Base-by-base conservation (phyloP, 2,113 vertebrate species). In the Malurus melanocephalus region DNA sequence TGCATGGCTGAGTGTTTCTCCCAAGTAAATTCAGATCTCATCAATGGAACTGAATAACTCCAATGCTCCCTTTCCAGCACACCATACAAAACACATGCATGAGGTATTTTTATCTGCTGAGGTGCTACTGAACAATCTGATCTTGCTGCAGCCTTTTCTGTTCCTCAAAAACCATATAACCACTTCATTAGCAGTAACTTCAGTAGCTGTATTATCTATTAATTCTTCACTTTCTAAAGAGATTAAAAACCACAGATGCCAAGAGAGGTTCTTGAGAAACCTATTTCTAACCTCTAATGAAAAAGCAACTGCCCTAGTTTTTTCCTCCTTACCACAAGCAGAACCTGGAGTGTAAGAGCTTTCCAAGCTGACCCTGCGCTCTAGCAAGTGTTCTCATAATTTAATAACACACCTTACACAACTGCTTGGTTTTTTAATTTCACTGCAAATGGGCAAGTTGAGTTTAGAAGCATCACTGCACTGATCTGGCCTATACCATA, bases 161-260 rank as follows among this genome's bases (percentile, higher is more conserved):
- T 52, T 60, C 61, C 57, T 71, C 72, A 11, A 33, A 86, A 94
- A 91, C 71, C 86, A 88, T 30, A 1, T 55, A 91, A 90, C 24
- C 61, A 43, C 42, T 75, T 65, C 72, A 86, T 77, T 78, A 83
- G 49, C 23, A 13, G 35, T 33, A 72, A 53, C 64, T 85, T 77
- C 42, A 81, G 61, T 5, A 85, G 55, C 55, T 62, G 5, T 49
- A 42, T 52, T 55, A 88, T 69, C 59, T 73, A 86, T 11, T 72
- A 90, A 53, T 32, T 60, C 65, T 76, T 68, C 27, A 20, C 53
- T 73, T 88, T 78, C 15, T 72, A 60, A 59, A 77, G 53, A 92
- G 69, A 78, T 83, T 84, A 75, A 81, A 94, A 93, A 68, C 77
- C 90, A 94, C 77, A 84, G 26, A 93, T 49, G 51, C 77, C 86